phyloP scores from a whole-genome alignment of 2,113 vertebrate genomes.

The Thomomys bottae region DNA sequence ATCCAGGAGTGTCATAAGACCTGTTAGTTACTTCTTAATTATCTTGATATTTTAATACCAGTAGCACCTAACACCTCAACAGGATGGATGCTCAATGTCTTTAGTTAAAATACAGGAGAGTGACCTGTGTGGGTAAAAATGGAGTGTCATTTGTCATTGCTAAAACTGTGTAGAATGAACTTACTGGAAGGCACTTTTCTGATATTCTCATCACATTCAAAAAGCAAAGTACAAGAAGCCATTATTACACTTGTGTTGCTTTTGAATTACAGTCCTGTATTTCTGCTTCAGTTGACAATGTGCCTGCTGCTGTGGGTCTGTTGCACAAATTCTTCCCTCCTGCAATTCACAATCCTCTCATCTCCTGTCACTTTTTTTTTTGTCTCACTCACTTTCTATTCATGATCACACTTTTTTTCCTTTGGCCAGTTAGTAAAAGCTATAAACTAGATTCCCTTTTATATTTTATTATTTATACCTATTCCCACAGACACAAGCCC shows the following conservation, averaged over 20 bases:
- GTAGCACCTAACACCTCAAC: neutral
- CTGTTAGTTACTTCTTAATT: neutral
- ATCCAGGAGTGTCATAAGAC: constrained; percentile 9
- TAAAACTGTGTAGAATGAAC: neutral
- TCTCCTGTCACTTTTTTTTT: neutral
- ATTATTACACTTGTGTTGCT: too few species aligned
- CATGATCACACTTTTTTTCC: neutral
- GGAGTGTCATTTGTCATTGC: neutral
- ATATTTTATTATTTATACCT: constrained; percentile 13
- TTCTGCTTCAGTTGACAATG: neutral
- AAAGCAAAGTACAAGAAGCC: neutral
- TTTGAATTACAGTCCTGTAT: neutral
- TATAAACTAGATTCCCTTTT: neutral
- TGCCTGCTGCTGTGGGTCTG: neutral
- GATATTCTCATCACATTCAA: neutral
- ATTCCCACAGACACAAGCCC: neutral
- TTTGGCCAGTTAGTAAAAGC: neutral
- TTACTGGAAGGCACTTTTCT: neutral
- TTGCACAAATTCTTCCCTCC: neutral
- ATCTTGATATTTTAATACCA: neutral
- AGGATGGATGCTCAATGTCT: neutral
- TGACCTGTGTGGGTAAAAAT: neutral
- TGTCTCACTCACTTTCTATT: neutral
- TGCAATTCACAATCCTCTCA: neutral
- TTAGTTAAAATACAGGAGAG: neutral